Evolutionary conservation across 2,797 vertebrate species (phyloP).

Genomic region (Danio choprae): DNA sequence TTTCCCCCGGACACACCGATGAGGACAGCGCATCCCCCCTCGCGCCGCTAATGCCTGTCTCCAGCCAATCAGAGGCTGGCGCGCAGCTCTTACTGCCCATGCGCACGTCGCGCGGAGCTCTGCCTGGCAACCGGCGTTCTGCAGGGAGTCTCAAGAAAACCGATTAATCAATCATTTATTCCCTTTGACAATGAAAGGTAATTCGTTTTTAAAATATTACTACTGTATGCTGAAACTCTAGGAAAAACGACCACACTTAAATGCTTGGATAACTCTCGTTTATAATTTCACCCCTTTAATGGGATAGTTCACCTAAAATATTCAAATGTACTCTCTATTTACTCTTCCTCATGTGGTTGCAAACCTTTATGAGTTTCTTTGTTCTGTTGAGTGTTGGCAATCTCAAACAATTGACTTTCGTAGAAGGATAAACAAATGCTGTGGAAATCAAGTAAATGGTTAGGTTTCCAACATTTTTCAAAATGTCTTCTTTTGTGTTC

Average conservation of each 20-base stretch:
- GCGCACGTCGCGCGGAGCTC: neutral
- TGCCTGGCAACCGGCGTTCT: conserved; percentile 30
- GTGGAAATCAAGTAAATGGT: no score
- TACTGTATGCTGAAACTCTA: neutral
- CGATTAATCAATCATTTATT: neutral
- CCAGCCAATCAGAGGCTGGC: neutral
- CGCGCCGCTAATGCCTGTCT: neutral
- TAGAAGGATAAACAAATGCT: no score
- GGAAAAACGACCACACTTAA: neutral
- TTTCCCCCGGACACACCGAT: conserved; percentile 22
- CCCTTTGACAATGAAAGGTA: neutral
- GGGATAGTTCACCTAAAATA: no score
- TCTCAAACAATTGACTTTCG: no score
- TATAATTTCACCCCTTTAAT: neutral
- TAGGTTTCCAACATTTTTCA: no score
- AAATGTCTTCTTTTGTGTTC: no score
- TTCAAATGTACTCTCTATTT: no score
- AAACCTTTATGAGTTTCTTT: no score
- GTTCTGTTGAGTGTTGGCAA: no score
- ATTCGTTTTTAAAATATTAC: neutral
- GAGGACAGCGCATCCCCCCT: conserved; percentile 12
- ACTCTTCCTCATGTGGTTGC: no score
- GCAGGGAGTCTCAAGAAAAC: neutral
- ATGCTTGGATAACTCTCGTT: neutral
- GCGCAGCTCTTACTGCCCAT: conserved; percentile 16